These are phyloP conservation scores for Diadegma fenestrale DNA, from an alignment of 2,888 invertebrate genomes.

Conservation along the genomic window DNA sequence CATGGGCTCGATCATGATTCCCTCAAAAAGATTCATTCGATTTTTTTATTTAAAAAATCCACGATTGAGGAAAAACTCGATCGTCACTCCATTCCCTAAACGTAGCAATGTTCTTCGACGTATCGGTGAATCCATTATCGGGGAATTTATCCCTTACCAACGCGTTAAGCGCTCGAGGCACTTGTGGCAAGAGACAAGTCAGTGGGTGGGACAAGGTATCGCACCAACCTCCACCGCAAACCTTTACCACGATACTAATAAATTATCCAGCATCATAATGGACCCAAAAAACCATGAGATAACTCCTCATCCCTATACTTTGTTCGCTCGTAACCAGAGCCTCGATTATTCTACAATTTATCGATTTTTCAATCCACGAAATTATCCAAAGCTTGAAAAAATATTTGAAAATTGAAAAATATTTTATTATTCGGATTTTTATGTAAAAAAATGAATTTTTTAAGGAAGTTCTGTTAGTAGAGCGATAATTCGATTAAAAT, in stretches of 20 bases:
- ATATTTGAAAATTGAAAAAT: slow-evolving; percentile 5
- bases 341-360: neutral
- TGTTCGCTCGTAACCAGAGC: neutral
- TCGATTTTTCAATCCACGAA: neutral
- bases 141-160: neutral
- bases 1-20: too few relatives aligned
- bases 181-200: slow-evolving; percentile 11
- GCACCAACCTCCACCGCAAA: slow-evolving; percentile 50
- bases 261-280: slow-evolving; percentile 45
- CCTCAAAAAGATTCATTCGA: too few relatives aligned
- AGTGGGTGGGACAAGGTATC: slow-evolving; percentile 42
- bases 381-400: neutral
- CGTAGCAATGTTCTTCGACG: slow-evolving; percentile 49
- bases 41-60: too few relatives aligned
- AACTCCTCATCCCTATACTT: neutral
- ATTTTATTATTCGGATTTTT: neutral
- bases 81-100: slow-evolving; percentile 11
- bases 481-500: too few relatives aligned
- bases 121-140: slow-evolving; percentile 68
- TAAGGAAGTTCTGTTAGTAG: too few relatives aligned
- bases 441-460: too few relatives aligned
- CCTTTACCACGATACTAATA: slow-evolving; percentile 44
- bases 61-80: slow-evolving; percentile 62
- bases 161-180: neutral
- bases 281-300: neutral